Base-by-base conservation (phyloP, 1,140 invertebrate genomes). In the Apis cerana region DNA sequence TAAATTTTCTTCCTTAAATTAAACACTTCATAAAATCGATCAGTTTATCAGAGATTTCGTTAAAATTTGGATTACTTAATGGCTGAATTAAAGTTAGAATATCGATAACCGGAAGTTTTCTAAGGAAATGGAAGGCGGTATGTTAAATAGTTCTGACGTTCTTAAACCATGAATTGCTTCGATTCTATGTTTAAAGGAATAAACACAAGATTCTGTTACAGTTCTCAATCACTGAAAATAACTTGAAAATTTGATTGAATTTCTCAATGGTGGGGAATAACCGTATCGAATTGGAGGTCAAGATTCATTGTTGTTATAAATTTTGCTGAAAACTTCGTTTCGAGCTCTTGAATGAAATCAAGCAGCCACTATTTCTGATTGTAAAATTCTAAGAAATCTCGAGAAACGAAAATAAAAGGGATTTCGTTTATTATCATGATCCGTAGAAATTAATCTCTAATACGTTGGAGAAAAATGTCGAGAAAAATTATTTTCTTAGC, bases 21-120 rank as follows among this genome's bases (percentile, higher is more conserved):
- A 7, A 43, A 43, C 33, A 43, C 33, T 43, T 43, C 5, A 43
- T 43, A 43, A 43, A 43, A 43, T 43, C 33, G 15, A 13, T 13
- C 12, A 13, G 52, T 54, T 54, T 54, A 58, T 58, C 17, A 1
- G 17, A 61, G 21, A n/a, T 61, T 61, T n/a, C 11, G 11, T 61
- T 21, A 17, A 59, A n/a, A n/a, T n/a, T 8, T 11, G 58, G 15
- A 52, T n/a, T n/a, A 15, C 52, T 69, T 15, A 19, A 23, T 13
- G 1, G 7, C 17, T 7, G 54, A 58, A 21, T 59, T 21, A 13
- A 58, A 23, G 17, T 72, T 58, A 43, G 33, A 76, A 54, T n/a
- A 64, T 65, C 7, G 61, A 64, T 43, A n/a, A 54, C 23, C 62
- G 75, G 75, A 76, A 76, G 50, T 76, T 56, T 76, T 33, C 75